Evolutionary conservation across 2,797 vertebrate species (phyloP), one percentile per base, ranked within the genome.

Genomic region (Lepilemur septentrionalis): DNA sequence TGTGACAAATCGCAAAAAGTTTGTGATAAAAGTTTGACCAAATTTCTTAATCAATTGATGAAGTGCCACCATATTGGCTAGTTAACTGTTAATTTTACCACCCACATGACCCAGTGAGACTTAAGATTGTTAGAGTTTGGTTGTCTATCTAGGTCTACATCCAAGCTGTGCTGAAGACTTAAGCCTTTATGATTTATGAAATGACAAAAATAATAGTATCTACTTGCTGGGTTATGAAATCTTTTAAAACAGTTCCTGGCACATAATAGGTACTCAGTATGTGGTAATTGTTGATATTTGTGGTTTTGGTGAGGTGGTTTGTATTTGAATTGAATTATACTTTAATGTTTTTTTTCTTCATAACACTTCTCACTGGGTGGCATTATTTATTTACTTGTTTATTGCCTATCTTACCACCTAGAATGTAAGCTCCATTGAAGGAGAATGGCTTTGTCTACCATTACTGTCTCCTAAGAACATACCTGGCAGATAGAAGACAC

Each of bases 161-260:
- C 43, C 22, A 20, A 89, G 41, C 59, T 89, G 2, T 92, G 46
- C 72, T 18, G 23, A 13, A 14, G n/a, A 79, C 57, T n/a, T 73
- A 65, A 83, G 50, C n/a, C 84, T 63, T 84, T 81, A 30, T 89
- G 20, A 17, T 72, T 65, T 78, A 11, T 69, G 59, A 92, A 69
- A 59, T 63, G 79, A n/a, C 65, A 94, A 14, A 83, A 91, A 61
- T 79, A 85, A 41, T 69, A 35, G 20, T 63, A 73, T 67, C 23
- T 92, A 15, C 75, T 15, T 18, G 63, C 17, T 79, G 23, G 32
- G 22, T 88, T 52, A 63, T 59, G 23, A 85, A 82, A n/a, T 84
- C 70, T 96, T 94, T 79, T 50, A 80, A 91, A 95, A 65, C 20
- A 88, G n/a, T 55, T 94, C 55, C 79, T 35, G 63, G 73, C 23